phyloP scores from a whole-genome alignment of 2,113 vertebrate species.

The human (Homo sapiens) region GRCh38 chr14:98493501-98494000 shows the following conservation, averaged over 20 bases:
- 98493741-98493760: conserved; percentile 75
- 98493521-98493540: accelerated
- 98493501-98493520: accelerated
- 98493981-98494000: background rate
- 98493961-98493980: background rate
- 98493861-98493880: background rate
- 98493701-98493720: conserved; percentile 27
- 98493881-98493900: background rate
- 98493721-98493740: conserved; percentile 54
- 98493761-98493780: conserved; percentile 80
- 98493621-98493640: background rate
- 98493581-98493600: background rate
- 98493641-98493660: background rate
- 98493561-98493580: background rate
- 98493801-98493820: conserved; percentile 67
- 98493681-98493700: conserved; percentile 13
- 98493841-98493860: conserved; percentile 15
- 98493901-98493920: background rate
- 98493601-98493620: background rate
- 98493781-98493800: conserved; percentile 75
- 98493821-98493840: conserved; percentile 49
- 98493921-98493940: background rate
- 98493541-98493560: background rate
- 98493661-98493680: conserved; percentile 56
- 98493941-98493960: background rate